phyloP scores from a whole-genome alignment of 2,113 vertebrate species.

The Tonatia bakeri region DNA sequence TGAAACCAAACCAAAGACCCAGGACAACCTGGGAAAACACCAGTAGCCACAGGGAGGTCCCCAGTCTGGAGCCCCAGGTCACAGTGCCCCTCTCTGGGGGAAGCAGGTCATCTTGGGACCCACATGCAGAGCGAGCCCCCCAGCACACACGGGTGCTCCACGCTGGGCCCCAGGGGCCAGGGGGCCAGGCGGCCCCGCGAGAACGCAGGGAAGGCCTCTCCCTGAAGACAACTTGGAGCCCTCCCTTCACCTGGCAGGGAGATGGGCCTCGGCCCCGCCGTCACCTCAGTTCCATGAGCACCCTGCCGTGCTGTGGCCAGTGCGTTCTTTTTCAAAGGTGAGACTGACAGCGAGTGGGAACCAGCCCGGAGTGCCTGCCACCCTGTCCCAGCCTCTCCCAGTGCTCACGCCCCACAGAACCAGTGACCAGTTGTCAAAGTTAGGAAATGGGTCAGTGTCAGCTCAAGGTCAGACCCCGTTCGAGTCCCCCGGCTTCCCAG shows the following conservation, averaged over 20 bases:
- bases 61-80: neutral
- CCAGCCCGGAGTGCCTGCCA: rapidly evolving
- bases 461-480: rapidly evolving
- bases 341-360: neutral
- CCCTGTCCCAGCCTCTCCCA: neutral
- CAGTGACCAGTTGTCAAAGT: too few species aligned
- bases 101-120: too few species aligned
- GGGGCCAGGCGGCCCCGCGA: neutral
- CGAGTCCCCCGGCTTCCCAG: neutral
- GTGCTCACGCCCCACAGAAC: too few species aligned
- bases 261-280: neutral
- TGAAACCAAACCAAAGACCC: neutral
- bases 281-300: neutral
- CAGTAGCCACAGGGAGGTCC: neutral
- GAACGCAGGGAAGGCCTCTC: neutral
- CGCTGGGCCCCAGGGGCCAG: rapidly evolving
- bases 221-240: rapidly evolving
- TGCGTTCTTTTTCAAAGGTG: neutral
- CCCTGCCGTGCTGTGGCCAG: rapidly evolving
- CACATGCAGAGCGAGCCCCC: too few species aligned
- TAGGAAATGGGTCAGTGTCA: neutral
- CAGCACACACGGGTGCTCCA: rapidly evolving
- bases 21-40: neutral
- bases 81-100: neutral
- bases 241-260: too few species aligned